Conservation (phyloP, 2,888 invertebrate species). For the Empis stercorea region DNA sequence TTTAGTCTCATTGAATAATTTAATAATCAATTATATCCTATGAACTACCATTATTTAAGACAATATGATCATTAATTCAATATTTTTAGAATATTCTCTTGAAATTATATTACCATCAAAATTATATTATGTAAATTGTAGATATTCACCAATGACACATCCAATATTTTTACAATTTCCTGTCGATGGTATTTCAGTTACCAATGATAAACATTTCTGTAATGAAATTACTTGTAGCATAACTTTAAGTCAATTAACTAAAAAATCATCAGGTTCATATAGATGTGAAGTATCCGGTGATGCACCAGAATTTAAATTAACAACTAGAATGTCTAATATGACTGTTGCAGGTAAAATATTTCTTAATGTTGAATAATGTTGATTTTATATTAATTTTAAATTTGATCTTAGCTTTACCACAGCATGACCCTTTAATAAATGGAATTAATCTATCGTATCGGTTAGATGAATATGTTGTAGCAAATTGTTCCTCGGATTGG, state of each 20-base stretch:
- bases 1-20: no score
- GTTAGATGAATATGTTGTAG: slow-evolving; percentile 27
- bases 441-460: slow-evolving; percentile 27
- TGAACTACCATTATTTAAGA: no score
- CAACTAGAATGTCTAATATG: slow-evolving; percentile 41
- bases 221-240: slow-evolving; percentile 33
- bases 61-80: no score
- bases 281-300: slow-evolving; percentile 48
- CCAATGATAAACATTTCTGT: slow-evolving; percentile 30
- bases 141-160: slow-evolving; percentile 34
- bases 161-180: slow-evolving; percentile 33
- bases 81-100: no score
- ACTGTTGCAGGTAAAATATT: slow-evolving; percentile 42
- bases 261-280: slow-evolving; percentile 40
- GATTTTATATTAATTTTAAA: no score
- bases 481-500: slow-evolving; percentile 32
- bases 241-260: slow-evolving; percentile 28
- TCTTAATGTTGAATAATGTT: no score
- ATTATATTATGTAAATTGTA: no score
- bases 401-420: slow-evolving; percentile 31
- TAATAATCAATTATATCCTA: no score
- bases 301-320: slow-evolving; percentile 43
- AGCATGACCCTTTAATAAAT: slow-evolving; percentile 30
- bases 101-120: no score
- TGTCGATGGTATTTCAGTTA: slow-evolving; percentile 32